These are phyloP conservation scores for Diadophis punctatus DNA, from an alignment of 2,113 vertebrate species.

Conservation along the genomic window DNA sequence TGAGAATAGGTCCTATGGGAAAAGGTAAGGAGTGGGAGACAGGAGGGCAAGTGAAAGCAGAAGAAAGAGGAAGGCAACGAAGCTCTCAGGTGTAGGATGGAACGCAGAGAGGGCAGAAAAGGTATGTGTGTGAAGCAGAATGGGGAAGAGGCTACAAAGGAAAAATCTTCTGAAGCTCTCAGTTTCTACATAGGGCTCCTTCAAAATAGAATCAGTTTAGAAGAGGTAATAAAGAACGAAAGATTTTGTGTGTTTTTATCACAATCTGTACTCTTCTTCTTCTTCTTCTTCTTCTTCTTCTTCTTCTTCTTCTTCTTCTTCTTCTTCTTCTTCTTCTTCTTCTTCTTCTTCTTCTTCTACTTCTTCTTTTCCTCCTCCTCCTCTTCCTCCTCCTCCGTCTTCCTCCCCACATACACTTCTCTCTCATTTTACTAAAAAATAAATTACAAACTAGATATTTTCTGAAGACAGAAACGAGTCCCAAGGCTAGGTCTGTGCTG, in stretches of 20 bases:
- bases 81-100: slow-evolving; percentile 46
- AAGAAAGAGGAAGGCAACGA: slow-evolving; percentile 51
- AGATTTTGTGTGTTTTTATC: slow-evolving; percentile 16
- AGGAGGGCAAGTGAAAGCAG: slow-evolving; percentile 48
- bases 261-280: neutral
- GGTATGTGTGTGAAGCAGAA: slow-evolving; percentile 9
- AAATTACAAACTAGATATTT: slow-evolving; percentile 70
- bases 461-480: slow-evolving; percentile 61
- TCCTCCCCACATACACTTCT: neutral
- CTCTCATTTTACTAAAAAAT: slow-evolving; percentile 65
- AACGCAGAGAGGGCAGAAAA: slow-evolving; percentile 30
- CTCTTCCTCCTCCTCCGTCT: too few species aligned
- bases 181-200: slow-evolving; percentile 40
- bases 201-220: slow-evolving; percentile 41
- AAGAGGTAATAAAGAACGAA: slow-evolving; percentile 31
- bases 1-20: slow-evolving; percentile 29
- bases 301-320: neutral
- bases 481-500: slow-evolving; percentile 62
- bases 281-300: slow-evolving; percentile 16
- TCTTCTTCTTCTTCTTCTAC: slow-evolving; percentile 23
- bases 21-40: slow-evolving; percentile 30
- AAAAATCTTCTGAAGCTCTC: slow-evolving; percentile 29
- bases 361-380: neutral
- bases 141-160: slow-evolving; percentile 16
- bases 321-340: too few species aligned